These are phyloP conservation scores for Atta cephalotes DNA, from an alignment of 1,140 invertebrate species.

Conservation along the genomic window DNA sequence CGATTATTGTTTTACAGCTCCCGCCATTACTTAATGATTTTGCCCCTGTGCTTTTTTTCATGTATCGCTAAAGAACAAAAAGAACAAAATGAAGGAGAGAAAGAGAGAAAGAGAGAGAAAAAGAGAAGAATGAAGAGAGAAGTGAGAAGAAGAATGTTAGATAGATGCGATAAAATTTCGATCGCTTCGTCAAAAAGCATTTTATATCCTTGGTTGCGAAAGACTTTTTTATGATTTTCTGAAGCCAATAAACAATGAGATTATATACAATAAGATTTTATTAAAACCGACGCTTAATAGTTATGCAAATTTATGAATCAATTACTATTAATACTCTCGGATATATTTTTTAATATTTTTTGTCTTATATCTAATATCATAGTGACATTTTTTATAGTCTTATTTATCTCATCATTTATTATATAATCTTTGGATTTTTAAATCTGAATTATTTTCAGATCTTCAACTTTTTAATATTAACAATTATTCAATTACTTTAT, in stretches of 20 bases:
- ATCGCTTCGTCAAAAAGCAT: conserved; percentile 46
- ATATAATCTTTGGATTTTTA: conserved; percentile 9
- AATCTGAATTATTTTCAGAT: neutral
- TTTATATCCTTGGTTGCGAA: conserved; percentile 20
- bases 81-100: too few species aligned
- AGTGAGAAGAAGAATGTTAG: conserved; percentile 27
- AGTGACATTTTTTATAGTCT: neutral
- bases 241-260: conserved; percentile 2
- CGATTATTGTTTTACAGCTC: conserved; percentile 33
- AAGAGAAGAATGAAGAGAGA: neutral
- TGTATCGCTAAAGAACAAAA: neutral
- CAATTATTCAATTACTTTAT: neutral
- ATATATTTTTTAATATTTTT: conserved; percentile 15
- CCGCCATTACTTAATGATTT: conserved; percentile 19
- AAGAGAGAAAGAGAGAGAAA: neutral
- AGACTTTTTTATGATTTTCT: conserved; percentile 17
- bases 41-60: conserved; percentile 12
- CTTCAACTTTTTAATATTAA: conserved; percentile 8
- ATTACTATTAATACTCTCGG: neutral
- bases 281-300: neutral
- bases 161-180: conserved; percentile 27
- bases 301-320: conserved; percentile 33
- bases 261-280: conserved; percentile 21
- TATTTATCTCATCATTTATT: neutral
- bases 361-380: neutral